Conservation (phyloP, 2,113 vertebrate genomes). For the Chlorodrepanis virens region DNA sequence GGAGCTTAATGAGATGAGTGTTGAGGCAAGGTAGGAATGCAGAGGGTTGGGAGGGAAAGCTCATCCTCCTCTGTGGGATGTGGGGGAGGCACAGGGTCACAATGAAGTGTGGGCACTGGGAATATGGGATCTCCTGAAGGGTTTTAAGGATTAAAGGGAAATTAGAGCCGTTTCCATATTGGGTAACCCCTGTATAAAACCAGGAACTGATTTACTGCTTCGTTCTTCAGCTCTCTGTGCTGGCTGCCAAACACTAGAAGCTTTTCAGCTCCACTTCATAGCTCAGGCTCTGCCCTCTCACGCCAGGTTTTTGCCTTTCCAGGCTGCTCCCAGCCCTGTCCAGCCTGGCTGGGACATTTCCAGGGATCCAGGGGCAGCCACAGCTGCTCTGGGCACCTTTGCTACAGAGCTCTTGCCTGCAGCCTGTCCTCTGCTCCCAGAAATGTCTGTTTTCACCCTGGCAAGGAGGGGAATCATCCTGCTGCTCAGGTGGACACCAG, state of each 20-base stretch:
- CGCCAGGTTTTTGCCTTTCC: no score
- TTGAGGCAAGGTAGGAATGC: not conserved
- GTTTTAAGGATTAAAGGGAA: not conserved
- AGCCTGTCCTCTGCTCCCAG: no score
- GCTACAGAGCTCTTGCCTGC: not conserved
- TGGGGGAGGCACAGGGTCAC: fast-evolving
- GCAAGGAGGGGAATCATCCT: not conserved
- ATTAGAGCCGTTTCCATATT: not conserved
- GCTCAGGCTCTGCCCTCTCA: not conserved
- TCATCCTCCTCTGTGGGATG: not conserved
- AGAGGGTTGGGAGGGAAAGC: not conserved
- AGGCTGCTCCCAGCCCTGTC: not conserved
- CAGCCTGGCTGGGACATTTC: not conserved
- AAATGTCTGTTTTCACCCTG: not conserved
- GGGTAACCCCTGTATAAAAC: not conserved
- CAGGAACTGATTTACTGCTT: not conserved
- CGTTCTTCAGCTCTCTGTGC: not conserved
- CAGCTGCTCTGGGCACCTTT: not conserved
- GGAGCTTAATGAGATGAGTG: not conserved
- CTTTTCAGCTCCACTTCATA: not conserved
- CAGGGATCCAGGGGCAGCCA: not conserved
- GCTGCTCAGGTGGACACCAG: not conserved
- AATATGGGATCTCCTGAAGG: not conserved
- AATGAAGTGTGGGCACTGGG: not conserved
- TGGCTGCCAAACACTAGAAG: not conserved